Conservation (phyloP, 2,113 vertebrate genomes). For the Melanostigma gelatinosum region DNA sequence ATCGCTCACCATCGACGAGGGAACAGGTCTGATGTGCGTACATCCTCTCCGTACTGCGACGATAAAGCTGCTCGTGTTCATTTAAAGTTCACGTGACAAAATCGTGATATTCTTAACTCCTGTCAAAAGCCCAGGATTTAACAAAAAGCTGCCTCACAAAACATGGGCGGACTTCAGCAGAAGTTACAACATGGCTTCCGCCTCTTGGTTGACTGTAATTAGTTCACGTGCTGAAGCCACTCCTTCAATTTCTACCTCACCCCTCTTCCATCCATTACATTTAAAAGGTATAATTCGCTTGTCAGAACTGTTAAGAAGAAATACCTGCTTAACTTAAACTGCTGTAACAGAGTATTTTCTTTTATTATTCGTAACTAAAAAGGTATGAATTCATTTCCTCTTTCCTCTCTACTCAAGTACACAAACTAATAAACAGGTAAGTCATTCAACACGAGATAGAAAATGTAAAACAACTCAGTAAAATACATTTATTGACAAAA, state of each 20-base stretch:
- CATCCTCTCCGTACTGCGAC: slow-evolving; percentile 14
- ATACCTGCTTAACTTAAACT: not conserved
- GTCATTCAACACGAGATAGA: slow-evolving; percentile 43
- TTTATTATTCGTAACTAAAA: not conserved
- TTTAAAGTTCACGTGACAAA: not conserved
- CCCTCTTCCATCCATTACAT: not conserved
- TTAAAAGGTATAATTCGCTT: not conserved
- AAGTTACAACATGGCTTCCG: slow-evolving; percentile 24
- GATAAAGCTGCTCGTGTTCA: slow-evolving; percentile 12
- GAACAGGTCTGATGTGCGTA: not conserved
- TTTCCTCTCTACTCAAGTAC: not conserved
- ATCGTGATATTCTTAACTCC: not conserved
- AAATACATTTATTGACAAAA: slow-evolving; percentile 85
- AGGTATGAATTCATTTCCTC: not conserved
- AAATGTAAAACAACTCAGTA: slow-evolving; percentile 71
- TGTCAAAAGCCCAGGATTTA: not conserved
- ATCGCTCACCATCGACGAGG: slow-evolving; percentile 12
- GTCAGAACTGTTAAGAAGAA: no score
- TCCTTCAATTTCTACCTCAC: not conserved
- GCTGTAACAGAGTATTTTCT: not conserved
- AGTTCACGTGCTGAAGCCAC: not conserved
- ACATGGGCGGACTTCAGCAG: not conserved
- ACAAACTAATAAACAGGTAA: not conserved
- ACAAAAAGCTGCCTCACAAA: fast-evolving
- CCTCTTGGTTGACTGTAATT: slow-evolving; percentile 10